phyloP scores from a whole-genome alignment of 2,113 vertebrate genomes.

The Scolopax mira region DNA sequence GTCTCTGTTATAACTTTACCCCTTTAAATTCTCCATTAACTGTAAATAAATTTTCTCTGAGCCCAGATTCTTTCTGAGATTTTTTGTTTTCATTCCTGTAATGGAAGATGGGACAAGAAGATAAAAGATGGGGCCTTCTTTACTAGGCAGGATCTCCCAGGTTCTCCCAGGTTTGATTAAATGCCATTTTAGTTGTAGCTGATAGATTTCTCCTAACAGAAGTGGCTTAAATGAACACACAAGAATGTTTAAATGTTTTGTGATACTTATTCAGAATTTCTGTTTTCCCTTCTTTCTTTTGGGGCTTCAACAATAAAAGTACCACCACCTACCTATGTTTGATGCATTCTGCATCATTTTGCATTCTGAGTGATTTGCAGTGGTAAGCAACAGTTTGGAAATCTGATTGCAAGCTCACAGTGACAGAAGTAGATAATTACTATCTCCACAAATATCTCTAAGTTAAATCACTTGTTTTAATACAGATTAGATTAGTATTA shows the following conservation, averaged over 20 bases:
- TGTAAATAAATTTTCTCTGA: background rate
- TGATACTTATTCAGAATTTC: background rate
- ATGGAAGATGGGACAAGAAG: background rate
- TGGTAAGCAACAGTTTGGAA: constrained; percentile 31
- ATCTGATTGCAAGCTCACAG: constrained; percentile 37
- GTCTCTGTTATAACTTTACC: background rate
- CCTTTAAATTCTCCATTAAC: background rate
- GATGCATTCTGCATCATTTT: too few species aligned
- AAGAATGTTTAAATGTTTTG: constrained; percentile 5
- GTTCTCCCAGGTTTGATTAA: background rate
- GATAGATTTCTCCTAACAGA: background rate
- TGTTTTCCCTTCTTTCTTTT: background rate
- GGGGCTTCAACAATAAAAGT: background rate
- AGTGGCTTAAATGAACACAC: background rate
- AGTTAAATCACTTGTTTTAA: constrained; percentile 66
- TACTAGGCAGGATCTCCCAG: background rate
- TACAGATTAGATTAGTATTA: constrained; percentile 57
- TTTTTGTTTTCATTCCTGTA: background rate
- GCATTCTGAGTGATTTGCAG: constrained; percentile 41
- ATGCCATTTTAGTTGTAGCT: background rate
- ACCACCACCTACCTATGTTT: background rate
- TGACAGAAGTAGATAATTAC: constrained; percentile 64
- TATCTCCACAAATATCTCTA: constrained; percentile 64
- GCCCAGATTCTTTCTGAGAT: background rate
- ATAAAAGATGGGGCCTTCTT: background rate